A percentile compares a stretch with the other conserved stretches of the same genome.
phyloP scores from a whole-genome alignment of 2,797 vertebrate species.

The Chelmon rostratus region DNA sequence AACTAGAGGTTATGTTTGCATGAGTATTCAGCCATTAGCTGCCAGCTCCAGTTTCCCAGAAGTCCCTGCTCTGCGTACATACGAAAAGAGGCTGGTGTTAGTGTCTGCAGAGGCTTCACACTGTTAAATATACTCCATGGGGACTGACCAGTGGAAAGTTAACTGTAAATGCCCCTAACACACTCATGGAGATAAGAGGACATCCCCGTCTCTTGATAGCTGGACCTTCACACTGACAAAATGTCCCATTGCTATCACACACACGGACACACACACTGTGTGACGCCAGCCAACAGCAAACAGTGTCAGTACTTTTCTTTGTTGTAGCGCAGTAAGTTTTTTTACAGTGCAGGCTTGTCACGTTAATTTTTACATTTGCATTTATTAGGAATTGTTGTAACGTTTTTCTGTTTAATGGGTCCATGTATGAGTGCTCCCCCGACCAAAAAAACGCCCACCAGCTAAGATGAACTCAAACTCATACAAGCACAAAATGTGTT shows the following conservation, averaged over 20 bases:
- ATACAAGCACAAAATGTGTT: too few relatives aligned
- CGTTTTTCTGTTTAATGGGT: too few relatives aligned
- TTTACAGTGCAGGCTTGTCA: too few relatives aligned
- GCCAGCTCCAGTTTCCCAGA: neutral
- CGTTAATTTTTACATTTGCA: too few relatives aligned
- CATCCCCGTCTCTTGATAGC: conserved; percentile 5
- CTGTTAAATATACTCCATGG: neutral
- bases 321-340: too few relatives aligned
- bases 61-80: neutral
- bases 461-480: too few relatives aligned
- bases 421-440: too few relatives aligned
- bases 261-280: neutral
- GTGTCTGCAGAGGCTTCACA: neutral
- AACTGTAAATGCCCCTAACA: conserved; percentile 38
- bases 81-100: neutral
- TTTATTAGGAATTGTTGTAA: too few relatives aligned
- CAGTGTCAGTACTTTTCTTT: too few relatives aligned
- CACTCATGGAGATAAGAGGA: conserved; percentile 17
- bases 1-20: neutral
- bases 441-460: too few relatives aligned
- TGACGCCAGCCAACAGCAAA: too few relatives aligned
- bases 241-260: neutral
- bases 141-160: conserved; percentile 43
- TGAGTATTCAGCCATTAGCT: neutral
- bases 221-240: neutral